These are phyloP conservation scores for Avahi laniger DNA, from an alignment of 2,797 vertebrate genomes.

Conservation along the genomic window DNA sequence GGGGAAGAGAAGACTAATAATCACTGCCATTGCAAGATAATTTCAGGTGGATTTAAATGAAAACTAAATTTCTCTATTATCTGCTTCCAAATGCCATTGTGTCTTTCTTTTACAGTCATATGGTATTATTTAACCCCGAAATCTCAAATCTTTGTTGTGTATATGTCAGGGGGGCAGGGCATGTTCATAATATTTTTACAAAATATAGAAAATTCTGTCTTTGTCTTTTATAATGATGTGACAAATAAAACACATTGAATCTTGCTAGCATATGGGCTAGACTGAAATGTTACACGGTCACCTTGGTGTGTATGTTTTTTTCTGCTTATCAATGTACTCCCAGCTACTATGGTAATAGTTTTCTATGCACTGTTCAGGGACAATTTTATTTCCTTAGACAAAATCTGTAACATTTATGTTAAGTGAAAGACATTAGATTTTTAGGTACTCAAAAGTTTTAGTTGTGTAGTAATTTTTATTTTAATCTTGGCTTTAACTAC, in stretches of 20 bases:
- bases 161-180: accelerated
- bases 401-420: neutral
- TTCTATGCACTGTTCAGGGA: neutral
- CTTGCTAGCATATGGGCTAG: neutral
- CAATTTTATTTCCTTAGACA: neutral
- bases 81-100: neutral
- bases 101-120: neutral
- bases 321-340: neutral
- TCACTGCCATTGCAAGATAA: neutral
- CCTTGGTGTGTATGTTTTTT: neutral
- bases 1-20: neutral
- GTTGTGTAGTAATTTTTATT: constrained; percentile 3
- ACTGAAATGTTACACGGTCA: neutral
- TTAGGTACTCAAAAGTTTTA: neutral
- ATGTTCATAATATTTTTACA: neutral
- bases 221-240: neutral
- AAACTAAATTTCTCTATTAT: neutral
- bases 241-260: neutral
- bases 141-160: neutral
- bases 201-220: neutral
- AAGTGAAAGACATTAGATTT: neutral
- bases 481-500: neutral
- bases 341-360: neutral
- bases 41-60: neutral
- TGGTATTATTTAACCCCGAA: neutral